Conservation (phyloP, 2,797 vertebrate species). For the Craterocephalus amniculus region DNA sequence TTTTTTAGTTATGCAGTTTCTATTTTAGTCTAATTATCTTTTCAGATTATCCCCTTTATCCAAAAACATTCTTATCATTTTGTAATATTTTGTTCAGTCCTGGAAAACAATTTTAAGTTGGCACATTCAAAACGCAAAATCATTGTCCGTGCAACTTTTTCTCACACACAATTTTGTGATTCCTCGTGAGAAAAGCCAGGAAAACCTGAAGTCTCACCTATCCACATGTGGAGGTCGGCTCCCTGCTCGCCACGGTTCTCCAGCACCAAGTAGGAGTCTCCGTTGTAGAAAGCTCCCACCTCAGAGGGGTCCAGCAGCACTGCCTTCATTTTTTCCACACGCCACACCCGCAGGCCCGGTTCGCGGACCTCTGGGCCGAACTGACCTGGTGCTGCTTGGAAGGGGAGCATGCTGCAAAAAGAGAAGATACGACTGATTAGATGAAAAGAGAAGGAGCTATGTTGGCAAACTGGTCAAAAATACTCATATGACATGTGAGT, state of each 20-base stretch:
- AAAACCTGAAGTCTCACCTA: too few relatives aligned
- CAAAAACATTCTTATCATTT: background rate
- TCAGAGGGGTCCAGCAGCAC: conserved; percentile 78
- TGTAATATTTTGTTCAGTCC: background rate
- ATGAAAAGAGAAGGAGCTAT: too few relatives aligned
- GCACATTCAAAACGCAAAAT: background rate
- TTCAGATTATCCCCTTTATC: background rate
- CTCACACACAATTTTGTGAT: background rate
- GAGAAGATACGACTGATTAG: background rate
- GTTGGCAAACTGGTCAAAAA: background rate
- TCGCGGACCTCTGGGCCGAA: conserved; percentile 75
- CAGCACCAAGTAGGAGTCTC: conserved; percentile 92
- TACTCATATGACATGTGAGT: background rate
- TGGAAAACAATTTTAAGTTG: background rate
- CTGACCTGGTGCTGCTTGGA: conserved; percentile 78
- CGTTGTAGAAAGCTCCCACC: conserved; percentile 88
- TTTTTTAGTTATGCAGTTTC: background rate
- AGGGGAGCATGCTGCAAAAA: conserved; percentile 77
- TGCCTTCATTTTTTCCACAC: conserved; percentile 91
- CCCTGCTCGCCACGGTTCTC: conserved; percentile 81
- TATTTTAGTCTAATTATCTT: background rate
- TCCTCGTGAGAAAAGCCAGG: background rate
- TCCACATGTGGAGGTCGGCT: conserved; percentile 90
- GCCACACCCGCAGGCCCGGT: conserved; percentile 84
- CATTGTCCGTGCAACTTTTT: background rate